Evolutionary conservation across 2,113 vertebrate species (phyloP).

Genomic region (Engraulis encrasicolus): DNA sequence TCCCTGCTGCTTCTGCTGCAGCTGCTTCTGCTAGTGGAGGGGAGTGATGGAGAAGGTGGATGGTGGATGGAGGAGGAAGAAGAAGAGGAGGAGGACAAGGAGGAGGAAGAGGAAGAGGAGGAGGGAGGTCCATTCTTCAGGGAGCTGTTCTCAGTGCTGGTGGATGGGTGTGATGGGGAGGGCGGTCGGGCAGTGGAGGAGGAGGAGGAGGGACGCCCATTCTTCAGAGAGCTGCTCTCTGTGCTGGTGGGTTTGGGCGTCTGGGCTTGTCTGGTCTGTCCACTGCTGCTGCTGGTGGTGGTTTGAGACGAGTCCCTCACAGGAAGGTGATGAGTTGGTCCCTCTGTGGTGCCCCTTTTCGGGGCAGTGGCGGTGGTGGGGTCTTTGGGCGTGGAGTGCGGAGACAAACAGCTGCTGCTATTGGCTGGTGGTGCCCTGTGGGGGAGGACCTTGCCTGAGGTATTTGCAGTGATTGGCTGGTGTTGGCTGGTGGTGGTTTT

Average conservation of each 20-base stretch:
- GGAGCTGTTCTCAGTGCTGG: conserved; percentile 48
- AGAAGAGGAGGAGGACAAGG: too few species aligned
- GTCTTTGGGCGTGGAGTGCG: conserved; percentile 40
- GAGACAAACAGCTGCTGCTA: conserved; percentile 33
- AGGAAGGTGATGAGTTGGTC: background rate
- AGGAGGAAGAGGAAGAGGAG: too few species aligned
- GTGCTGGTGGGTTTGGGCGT: conserved; percentile 31
- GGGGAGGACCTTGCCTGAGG: conserved; percentile 45
- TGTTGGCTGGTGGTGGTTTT: conserved; percentile 14
- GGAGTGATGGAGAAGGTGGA: too few species aligned
- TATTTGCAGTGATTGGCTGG: conserved; percentile 32
- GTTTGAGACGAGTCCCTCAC: conserved; percentile 30
- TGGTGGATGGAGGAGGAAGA: too few species aligned
- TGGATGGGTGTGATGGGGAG: conserved; percentile 68
- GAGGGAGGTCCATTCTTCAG: too few species aligned
- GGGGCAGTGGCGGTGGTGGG: too few species aligned
- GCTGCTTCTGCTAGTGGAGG: too few species aligned
- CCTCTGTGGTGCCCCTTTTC: conserved; percentile 37
- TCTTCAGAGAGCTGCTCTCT: conserved; percentile 46
- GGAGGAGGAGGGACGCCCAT: conserved; percentile 58
- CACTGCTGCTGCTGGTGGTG: conserved; percentile 16
- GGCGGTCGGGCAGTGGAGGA: too few species aligned
- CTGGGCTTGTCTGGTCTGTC: conserved; percentile 9
- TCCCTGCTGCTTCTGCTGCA: too few species aligned
- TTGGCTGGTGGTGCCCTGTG: conserved; percentile 19